Percentiles rank a stretch among this genome's conserved stretches.
These are phyloP conservation scores for Amblyraja radiata DNA, from an alignment of 2,797 vertebrate species.

Conservation along the genomic window DNA sequence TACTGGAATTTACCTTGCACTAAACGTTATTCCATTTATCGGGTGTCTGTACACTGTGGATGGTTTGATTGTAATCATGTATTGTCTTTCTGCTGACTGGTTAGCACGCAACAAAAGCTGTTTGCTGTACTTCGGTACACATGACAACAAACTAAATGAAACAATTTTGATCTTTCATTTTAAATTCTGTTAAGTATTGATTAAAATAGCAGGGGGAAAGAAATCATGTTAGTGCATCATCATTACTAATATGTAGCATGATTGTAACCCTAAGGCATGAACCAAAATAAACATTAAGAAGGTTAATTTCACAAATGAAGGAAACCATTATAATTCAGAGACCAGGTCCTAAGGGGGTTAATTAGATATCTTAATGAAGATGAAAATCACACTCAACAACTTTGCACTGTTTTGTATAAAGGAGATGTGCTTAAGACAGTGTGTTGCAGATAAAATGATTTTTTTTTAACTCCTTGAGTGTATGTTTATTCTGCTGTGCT, in stretches of 20 bases:
- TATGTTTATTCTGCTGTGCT: neutral
- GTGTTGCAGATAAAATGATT: neutral
- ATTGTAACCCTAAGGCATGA: neutral
- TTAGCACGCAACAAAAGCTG: too few relatives aligned
- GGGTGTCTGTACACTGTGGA: too few relatives aligned
- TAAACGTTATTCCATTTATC: too few relatives aligned
- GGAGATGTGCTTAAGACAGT: neutral
- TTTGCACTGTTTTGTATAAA: neutral
- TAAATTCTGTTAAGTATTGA: neutral
- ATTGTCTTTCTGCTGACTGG: too few relatives aligned
- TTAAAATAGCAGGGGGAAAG: neutral
- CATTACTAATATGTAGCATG: neutral
- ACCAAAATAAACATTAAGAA: neutral
- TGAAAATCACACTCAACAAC: neutral
- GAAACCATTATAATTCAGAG: neutral
- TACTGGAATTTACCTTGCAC: too few relatives aligned
- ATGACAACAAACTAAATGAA: too few relatives aligned
- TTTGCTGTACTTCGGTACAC: too few relatives aligned
- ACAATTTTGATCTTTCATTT: neutral
- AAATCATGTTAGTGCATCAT: neutral
- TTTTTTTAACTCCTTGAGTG: neutral
- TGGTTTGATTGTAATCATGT: too few relatives aligned
- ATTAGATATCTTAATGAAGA: neutral
- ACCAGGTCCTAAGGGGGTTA: neutral
- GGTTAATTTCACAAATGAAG: slow-evolving; percentile 4